These are phyloP conservation scores for Epizoanthus rinbou DNA, from an alignment of 92 coral and sea anemone species.

Conservation along the genomic window DNA sequence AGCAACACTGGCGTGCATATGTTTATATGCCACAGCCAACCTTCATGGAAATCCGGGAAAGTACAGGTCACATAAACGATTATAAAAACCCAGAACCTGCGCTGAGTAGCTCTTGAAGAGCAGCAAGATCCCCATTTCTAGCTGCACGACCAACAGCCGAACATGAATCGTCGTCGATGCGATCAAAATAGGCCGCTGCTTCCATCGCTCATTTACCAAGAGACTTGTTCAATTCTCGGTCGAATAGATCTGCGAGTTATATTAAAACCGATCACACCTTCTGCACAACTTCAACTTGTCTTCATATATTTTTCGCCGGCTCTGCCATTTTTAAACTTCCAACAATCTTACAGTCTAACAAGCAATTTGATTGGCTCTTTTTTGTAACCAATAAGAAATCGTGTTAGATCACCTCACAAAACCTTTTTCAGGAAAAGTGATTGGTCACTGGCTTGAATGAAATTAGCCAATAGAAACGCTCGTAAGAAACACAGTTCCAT, in stretches of 20 bases:
- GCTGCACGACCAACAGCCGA: constrained; percentile 75
- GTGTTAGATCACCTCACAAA: background rate
- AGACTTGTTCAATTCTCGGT: background rate
- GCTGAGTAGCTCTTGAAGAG: constrained; percentile 41
- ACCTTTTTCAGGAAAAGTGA: constrained; percentile 9
- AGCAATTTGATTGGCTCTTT: constrained; percentile 16
- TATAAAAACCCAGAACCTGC: constrained; percentile 24
- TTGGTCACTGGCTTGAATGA: background rate
- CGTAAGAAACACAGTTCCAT: background rate
- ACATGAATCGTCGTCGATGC: constrained; percentile 59
- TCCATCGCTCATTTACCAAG: background rate
- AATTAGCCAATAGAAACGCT: constrained; percentile 12
- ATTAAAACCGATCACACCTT: too few relatives aligned
- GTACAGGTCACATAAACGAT: too few relatives aligned
- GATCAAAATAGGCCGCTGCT: constrained; percentile 61
- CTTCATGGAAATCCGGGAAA: too few relatives aligned
- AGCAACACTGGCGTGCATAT: too few relatives aligned
- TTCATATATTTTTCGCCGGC: too few relatives aligned
- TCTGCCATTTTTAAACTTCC: constrained; percentile 1
- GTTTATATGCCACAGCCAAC: too few relatives aligned
- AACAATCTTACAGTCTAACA: background rate
- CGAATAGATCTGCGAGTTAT: too few relatives aligned
- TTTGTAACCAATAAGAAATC: background rate
- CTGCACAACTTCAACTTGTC: background rate
- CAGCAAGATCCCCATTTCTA: constrained; percentile 59